These are phyloP conservation scores for Drosophila leontia DNA, from an alignment of 1,140 invertebrate species.

Conservation along the genomic window DNA sequence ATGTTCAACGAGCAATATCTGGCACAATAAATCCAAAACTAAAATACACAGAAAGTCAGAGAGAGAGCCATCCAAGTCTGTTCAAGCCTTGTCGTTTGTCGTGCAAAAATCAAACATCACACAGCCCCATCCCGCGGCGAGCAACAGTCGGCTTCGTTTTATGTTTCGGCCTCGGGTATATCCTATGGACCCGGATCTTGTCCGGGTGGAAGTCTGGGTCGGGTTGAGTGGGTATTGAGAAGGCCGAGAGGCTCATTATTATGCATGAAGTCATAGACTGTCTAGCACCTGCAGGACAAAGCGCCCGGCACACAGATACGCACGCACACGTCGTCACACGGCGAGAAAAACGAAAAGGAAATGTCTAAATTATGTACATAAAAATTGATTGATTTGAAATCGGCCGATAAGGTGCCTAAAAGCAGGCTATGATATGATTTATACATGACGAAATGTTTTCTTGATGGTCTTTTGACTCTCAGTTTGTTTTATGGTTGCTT, in stretches of 20 bases:
- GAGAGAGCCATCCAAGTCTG: constrained; percentile 42
- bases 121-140: constrained; percentile 19
- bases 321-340: constrained; percentile 5
- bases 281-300: constrained; percentile 81
- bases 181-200: neutral
- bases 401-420: neutral
- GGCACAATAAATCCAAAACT: constrained; percentile 74
- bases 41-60: constrained; percentile 49
- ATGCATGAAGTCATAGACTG: constrained; percentile 79
- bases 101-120: constrained; percentile 58
- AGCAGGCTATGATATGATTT: constrained; percentile 3
- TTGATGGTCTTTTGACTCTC: neutral
- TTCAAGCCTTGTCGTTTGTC: constrained; percentile 28
- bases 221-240: constrained; percentile 40
- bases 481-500: neutral
- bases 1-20: constrained; percentile 57
- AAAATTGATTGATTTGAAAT: constrained; percentile 15
- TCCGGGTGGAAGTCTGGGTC: constrained; percentile 1
- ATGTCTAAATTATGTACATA: constrained; percentile 7
- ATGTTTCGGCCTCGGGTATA: constrained; percentile 5
- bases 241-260: constrained; percentile 66
- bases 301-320: constrained; percentile 36
- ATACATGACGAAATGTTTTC: neutral
- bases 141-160: constrained; percentile 35
- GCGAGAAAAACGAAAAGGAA: constrained; percentile 2